Evolutionary conservation across 2,797 vertebrate genomes (phyloP).

Genomic region (Vespertilio murinus): DNA sequence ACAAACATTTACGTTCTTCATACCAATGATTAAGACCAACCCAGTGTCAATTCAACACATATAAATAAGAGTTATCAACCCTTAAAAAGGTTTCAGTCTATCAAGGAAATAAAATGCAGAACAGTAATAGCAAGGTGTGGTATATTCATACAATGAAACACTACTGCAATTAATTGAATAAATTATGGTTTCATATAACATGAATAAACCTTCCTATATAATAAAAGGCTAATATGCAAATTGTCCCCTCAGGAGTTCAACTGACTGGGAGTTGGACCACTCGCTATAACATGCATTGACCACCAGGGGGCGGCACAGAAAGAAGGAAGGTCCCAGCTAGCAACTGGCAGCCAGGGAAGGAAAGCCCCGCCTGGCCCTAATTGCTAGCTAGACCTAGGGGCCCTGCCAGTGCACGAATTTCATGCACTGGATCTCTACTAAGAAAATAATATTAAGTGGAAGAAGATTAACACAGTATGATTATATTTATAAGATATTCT

Average conservation of each 20-base stretch:
- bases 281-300: too few relatives aligned
- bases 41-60: background rate
- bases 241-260: too few relatives aligned
- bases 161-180: background rate
- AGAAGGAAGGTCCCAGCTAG: too few relatives aligned
- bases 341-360: too few relatives aligned
- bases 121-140: background rate
- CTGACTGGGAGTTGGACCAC: too few relatives aligned
- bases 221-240: too few relatives aligned
- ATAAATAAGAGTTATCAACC: background rate
- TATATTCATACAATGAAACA: background rate
- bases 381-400: too few relatives aligned
- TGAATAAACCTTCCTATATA: background rate
- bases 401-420: too few relatives aligned
- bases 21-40: background rate
- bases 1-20: background rate
- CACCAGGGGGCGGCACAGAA: too few relatives aligned
- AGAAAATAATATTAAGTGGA: background rate
- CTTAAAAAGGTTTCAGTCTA: background rate
- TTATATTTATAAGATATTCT: background rate
- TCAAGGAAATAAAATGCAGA: background rate
- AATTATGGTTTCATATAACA: background rate
- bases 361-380: too few relatives aligned
- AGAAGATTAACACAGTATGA: conserved; percentile 13
- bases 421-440: too few relatives aligned